Conservation (phyloP, 2,113 vertebrate genomes). For the Sarotherodon lohbergeri region DNA sequence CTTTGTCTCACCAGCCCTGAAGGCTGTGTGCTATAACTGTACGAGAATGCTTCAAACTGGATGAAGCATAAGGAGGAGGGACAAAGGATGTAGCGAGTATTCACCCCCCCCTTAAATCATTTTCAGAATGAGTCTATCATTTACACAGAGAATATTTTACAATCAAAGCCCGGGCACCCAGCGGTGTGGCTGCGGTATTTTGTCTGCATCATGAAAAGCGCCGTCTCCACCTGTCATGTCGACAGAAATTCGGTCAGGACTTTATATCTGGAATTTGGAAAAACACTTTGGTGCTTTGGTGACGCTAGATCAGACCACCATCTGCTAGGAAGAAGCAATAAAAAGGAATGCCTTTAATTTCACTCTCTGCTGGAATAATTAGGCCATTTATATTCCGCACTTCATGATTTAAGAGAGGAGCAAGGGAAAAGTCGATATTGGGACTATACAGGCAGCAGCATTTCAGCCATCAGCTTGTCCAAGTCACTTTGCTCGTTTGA, state of each 20-base stretch:
- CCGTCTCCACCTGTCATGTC: slow-evolving; percentile 21
- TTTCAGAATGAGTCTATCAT: neutral
- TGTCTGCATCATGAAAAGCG: neutral
- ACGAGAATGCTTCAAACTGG: neutral
- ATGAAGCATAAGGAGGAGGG: neutral
- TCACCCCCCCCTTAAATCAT: neutral
- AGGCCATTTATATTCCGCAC: slow-evolving; percentile 72
- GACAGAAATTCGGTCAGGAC: neutral
- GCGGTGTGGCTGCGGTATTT: neutral
- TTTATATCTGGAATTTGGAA: neutral
- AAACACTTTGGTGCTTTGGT: neutral
- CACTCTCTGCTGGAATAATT: slow-evolving; percentile 64
- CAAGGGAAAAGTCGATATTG: slow-evolving; percentile 58
- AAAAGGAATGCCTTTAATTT: slow-evolving; percentile 63
- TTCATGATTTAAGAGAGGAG: slow-evolving; percentile 66
- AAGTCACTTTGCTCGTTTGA: slow-evolving; percentile 69
- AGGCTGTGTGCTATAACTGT: neutral
- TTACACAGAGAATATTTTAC: neutral
- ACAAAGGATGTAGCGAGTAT: neutral
- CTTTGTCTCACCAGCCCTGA: neutral
- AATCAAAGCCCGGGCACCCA: neutral
- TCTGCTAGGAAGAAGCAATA: slow-evolving; percentile 45
- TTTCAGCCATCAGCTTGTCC: slow-evolving; percentile 68
- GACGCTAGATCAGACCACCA: slow-evolving; percentile 42
- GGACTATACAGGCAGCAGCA: slow-evolving; percentile 61